Base-by-base conservation (phyloP, 2,113 vertebrate species). In the Podiceps cristatus region DNA sequence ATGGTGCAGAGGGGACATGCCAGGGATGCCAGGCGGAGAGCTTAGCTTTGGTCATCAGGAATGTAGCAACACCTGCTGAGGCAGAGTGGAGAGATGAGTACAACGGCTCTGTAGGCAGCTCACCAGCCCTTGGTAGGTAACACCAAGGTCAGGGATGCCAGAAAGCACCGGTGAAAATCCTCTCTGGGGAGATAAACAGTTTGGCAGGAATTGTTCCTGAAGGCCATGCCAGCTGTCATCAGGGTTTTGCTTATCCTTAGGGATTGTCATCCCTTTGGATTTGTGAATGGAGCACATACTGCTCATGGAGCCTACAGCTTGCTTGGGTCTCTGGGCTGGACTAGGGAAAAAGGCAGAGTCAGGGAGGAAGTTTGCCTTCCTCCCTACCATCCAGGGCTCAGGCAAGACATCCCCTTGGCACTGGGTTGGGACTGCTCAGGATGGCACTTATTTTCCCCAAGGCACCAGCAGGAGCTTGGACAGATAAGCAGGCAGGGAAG, bases 401-500 rank as follows among this genome's bases (percentile, higher is more conserved):
- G 53, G 28, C 25, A 23, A 63, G 37, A 17, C 20, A 6, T 52
- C 9, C 18, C 40, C 24, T 78, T 40, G 35, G 40, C 62, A n/a
- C 31, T 2, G 1, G 59, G 22, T 8, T 31, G 58, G 47, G 10
- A 24, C n/a, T 47, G 27, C 29, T 88, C 69, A 10, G 11, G 8
- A 19, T 9, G 3, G 9, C 23, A 17, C 35, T 53, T 63, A 0
- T 0, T 33, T 23, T 50, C 56, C 47, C 10, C 28, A 44, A 45
- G 74, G n/a, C 52, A 60, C 4, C 29, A 18, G 24, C 50, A 85
- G 68, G 42, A 74, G 14, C n/a, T 27, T 10, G 24, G 10, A 3
- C 0, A 3, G 49, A 60, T 31, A 49, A 66, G 33, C 24, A 50
- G 55, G 50, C 47, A 53, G 59, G 50, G 50, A 68, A 40, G 37